Evolutionary conservation across 1,140 invertebrate species (phyloP).

Genomic region (Sinella curviseta): DNA sequence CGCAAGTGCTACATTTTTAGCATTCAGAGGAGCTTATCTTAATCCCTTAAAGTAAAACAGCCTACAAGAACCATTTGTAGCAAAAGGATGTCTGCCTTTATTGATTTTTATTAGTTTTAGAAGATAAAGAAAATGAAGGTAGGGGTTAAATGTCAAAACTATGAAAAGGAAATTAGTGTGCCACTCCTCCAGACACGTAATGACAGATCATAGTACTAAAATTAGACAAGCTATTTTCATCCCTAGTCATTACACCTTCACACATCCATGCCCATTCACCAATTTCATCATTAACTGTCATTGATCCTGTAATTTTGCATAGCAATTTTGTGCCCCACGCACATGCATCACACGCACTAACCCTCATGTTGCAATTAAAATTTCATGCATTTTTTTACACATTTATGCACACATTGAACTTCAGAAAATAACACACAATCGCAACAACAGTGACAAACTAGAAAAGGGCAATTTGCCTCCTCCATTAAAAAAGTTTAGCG

Average conservation of each 20-base stretch:
- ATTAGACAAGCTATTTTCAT: no score
- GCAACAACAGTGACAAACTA: no score
- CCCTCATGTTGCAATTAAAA: neutral
- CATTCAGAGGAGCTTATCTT: no score
- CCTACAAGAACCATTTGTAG: no score
- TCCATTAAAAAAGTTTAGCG: neutral
- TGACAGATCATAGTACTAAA: neutral
- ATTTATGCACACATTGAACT: no score
- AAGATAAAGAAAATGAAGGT: neutral
- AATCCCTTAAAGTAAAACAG: no score
- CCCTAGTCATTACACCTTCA: no score
- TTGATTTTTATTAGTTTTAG: no score
- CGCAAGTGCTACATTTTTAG: no score
- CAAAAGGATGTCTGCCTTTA: no score
- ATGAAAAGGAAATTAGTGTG: conserved; percentile 14
- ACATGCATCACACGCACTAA: neutral
- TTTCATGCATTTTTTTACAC: neutral
- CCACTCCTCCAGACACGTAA: neutral
- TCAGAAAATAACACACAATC: no score
- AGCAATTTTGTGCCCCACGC: neutral
- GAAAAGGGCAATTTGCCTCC: neutral
- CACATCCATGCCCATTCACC: no score
- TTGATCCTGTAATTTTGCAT: neutral
- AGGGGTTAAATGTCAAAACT: conserved; percentile 7
- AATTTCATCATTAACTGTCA: neutral